A percentile compares a stretch with the other conserved stretches of the same genome.
Evolutionary conservation across 2,113 vertebrate genomes (phyloP).

Genomic region (Terrapene triunguis): DNA sequence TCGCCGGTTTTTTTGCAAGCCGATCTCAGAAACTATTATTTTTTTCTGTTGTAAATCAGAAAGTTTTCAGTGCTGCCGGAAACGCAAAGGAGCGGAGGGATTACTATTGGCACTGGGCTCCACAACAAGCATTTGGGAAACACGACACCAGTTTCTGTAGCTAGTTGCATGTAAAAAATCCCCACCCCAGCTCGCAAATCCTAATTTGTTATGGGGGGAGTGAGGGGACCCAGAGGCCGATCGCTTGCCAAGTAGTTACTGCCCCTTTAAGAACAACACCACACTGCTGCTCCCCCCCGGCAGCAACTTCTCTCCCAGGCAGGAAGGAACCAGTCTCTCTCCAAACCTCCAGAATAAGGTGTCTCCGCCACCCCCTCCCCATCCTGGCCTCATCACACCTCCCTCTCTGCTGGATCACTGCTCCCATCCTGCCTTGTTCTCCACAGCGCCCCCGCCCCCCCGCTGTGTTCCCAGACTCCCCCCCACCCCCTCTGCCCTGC

Average conservation of each 20-base stretch:
- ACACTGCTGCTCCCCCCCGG: not conserved
- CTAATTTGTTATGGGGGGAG: not conserved
- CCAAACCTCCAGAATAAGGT: not conserved
- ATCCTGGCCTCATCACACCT: not conserved
- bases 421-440: not conserved
- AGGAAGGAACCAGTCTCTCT: not conserved
- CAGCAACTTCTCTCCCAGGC: not conserved
- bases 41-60: not conserved
- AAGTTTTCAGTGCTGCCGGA: not conserved
- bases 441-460: not conserved
- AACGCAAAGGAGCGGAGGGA: not conserved
- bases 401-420: not conserved
- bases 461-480: not conserved
- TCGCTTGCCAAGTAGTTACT: not conserved
- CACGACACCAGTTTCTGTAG: not conserved
- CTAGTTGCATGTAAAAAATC: not conserved
- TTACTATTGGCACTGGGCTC: not conserved
- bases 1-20: not conserved
- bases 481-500: not conserved
- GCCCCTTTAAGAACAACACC: not conserved
- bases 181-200: not conserved
- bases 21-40: too few relatives aligned
- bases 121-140: not conserved
- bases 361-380: fast-evolving
- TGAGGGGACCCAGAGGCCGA: not conserved